Evolutionary conservation across 1,140 invertebrate genomes (phyloP).

Genomic region (Patella vulgata): DNA sequence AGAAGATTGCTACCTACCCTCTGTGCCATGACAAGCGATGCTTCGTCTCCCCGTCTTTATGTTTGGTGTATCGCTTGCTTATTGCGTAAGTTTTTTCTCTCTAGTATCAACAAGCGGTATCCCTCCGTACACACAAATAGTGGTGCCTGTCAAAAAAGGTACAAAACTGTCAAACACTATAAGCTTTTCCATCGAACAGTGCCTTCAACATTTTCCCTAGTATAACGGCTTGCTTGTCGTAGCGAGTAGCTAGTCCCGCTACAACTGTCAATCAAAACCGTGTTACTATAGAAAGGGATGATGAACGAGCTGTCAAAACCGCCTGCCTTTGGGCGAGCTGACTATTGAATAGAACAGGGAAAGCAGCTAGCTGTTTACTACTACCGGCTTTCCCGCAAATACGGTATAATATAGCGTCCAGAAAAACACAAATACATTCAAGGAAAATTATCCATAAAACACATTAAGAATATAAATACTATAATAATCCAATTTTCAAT

Average conservation of each 20-base stretch:
- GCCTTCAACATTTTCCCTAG: conserved; percentile 59
- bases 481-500: no score
- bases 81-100: conserved; percentile 37
- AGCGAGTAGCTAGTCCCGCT: conserved; percentile 56
- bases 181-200: conserved; percentile 39
- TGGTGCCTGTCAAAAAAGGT: conserved; percentile 54
- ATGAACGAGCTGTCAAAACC: conserved; percentile 63
- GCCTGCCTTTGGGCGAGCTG: conserved; percentile 48
- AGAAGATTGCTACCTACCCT: conserved; percentile 42
- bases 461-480: no score
- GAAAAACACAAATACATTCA: no score
- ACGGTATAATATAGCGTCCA: no score
- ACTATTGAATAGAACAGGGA: conserved; percentile 40
- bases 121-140: conserved; percentile 56
- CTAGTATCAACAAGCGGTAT: conserved; percentile 31
- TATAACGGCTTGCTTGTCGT: conserved; percentile 61
- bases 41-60: conserved; percentile 16
- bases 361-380: conserved; percentile 21
- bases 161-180: conserved; percentile 60
- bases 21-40: conserved; percentile 49
- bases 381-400: conserved; percentile 24
- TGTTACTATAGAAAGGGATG: conserved; percentile 55
- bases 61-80: conserved; percentile 21
- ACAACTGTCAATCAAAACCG: conserved; percentile 62
- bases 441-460: no score